Base-by-base conservation (phyloP, 2,113 vertebrate species). In the Euleptes europaea region DNA sequence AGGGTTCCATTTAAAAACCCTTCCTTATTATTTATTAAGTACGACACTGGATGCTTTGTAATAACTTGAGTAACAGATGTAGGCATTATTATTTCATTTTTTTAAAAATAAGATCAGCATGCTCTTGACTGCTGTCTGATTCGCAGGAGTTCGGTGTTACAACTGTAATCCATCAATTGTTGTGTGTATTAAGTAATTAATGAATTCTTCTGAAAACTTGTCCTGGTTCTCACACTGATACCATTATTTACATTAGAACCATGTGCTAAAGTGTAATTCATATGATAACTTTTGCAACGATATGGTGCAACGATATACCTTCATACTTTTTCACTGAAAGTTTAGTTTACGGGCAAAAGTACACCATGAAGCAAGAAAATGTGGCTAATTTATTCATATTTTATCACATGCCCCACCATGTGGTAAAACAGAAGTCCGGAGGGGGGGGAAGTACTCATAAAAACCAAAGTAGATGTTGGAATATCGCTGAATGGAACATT, bases 1-100 rank as follows among this genome's bases (percentile, higher is more conserved):
- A 89, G 91, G 88, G 82, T 92, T 93, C 76, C 84, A 84, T 92
- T 91, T 86, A 88, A 90, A 89, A 80, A 89, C 93, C 88, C 69
- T 83, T 88, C 75, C 83, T 54, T 74, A 74, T 78, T 89, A 88
- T 94, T 94, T 93, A 90, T 94, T 75, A 85, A 87, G 49, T 89
- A 88, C 86, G 87, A 69, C 1, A 86, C 65, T 77, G 83, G 87
- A 74, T 89, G 86, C 80, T 92, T 93, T 88, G 85, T 88, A 88
- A 84, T 78, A 83, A 90, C 82, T 86, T 87, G 85, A 92, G 85
- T 88, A 92, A 88, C 78, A 93, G 91, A 92, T 90, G 88, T 33
- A 70, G 86, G 63, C 79, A 23, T 47, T 11, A 14, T 92, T 82
- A 74, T 92, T 94, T 80, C 90, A 86, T 85, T 88, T 91, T 74